These are phyloP conservation scores for Chaetura pelagica DNA, from an alignment of 2,113 vertebrate genomes.

Conservation along the genomic window DNA sequence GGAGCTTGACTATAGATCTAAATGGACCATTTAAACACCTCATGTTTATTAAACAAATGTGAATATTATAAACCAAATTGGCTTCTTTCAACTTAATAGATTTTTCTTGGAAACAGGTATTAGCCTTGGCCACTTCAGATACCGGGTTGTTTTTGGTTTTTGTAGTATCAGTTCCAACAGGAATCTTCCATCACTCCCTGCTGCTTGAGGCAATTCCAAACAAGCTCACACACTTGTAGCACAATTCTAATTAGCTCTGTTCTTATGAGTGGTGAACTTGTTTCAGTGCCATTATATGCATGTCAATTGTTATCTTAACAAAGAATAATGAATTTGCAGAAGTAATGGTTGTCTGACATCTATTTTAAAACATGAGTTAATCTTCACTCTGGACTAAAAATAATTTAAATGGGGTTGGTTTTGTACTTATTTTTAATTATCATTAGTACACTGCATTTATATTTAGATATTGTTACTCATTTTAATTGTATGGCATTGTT, in stretches of 20 bases:
- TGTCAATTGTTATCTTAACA: constrained; percentile 46
- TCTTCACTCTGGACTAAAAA: neutral
- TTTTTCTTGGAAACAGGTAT: neutral
- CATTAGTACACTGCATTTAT: neutral
- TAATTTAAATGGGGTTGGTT: neutral
- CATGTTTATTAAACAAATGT: neutral
- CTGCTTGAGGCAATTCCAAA: constrained; percentile 46
- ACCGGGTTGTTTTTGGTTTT: neutral
- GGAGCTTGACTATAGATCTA: neutral
- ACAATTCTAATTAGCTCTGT: constrained; percentile 45
- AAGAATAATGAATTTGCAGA: neutral
- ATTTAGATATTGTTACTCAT: neutral
- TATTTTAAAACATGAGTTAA: neutral
- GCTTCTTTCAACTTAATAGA: neutral
- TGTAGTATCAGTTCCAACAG: neutral
- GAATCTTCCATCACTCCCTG: constrained; percentile 21
- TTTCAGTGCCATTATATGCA: constrained; percentile 48
- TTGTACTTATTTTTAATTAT: neutral
- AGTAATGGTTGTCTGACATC: neutral
- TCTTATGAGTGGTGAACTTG: constrained; percentile 31
- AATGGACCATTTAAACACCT: neutral
- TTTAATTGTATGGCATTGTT: neutral
- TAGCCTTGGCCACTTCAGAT: neutral
- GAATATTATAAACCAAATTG: neutral
- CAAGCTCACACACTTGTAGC: neutral